phyloP scores from a whole-genome alignment of 2,797 vertebrate species.

The Gymnothorax javanicus region DNA sequence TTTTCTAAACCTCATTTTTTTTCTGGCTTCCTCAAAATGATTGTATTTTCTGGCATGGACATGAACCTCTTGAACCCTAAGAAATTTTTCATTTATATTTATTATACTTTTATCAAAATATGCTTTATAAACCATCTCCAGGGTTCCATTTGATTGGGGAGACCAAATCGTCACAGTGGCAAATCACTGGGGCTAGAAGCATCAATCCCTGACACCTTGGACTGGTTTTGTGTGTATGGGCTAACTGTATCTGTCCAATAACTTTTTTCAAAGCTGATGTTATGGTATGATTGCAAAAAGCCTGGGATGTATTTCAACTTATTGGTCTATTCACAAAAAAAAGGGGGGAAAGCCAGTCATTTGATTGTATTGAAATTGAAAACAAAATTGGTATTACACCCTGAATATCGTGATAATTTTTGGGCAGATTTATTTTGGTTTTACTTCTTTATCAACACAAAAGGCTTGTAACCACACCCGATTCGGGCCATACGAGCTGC shows the following conservation, averaged over 20 bases:
- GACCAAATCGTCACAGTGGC: not conserved
- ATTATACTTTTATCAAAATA: no score
- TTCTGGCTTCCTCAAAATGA: not conserved
- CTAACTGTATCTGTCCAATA: not conserved
- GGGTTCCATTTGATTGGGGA: not conserved
- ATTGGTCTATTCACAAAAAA: conserved; percentile 21
- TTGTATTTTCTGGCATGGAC: not conserved
- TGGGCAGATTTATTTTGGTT: conserved; percentile 74
- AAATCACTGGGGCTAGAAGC: not conserved
- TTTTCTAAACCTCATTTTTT: not conserved
- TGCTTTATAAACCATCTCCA: not conserved
- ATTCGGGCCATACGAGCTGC: conserved; percentile 63
- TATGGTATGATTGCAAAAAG: not conserved
- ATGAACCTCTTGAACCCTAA: not conserved
- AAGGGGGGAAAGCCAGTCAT: not conserved
- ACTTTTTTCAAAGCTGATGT: not conserved
- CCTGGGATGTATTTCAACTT: not conserved
- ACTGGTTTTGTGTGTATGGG: not conserved
- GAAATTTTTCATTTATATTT: not conserved
- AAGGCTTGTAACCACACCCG: conserved; percentile 76
- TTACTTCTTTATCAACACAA: conserved; percentile 59
- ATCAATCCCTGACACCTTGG: not conserved
- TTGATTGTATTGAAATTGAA: conserved; percentile 42
- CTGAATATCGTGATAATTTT: conserved; percentile 57
- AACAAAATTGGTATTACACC: conserved; percentile 64